Conservation (phyloP, 1,140 invertebrate genomes). For the Tetraneura akinire region DNA sequence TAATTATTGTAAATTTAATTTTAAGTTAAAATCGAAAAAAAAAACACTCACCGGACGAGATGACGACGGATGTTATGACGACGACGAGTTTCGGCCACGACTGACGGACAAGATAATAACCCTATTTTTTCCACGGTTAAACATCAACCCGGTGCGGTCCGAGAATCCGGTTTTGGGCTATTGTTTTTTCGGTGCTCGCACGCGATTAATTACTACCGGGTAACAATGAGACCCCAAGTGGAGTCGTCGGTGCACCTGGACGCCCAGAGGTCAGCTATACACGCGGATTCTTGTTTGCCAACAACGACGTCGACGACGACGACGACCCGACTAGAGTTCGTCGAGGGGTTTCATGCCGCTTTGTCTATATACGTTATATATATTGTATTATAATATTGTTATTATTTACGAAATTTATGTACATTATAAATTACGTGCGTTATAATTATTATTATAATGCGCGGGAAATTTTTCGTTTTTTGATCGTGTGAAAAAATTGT, state of each 20-base stretch:
- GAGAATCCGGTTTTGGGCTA: slow-evolving; percentile 8
- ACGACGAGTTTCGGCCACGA: neutral
- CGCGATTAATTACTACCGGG: neutral
- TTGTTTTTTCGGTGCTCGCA: slow-evolving; percentile 17
- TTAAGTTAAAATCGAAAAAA: too few species aligned
- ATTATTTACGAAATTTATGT: too few species aligned
- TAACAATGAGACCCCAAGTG: slow-evolving; percentile 30
- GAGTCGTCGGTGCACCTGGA: slow-evolving; percentile 27
- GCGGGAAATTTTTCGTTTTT: too few species aligned
- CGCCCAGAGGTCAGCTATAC: slow-evolving; percentile 8
- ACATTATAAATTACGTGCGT: too few species aligned
- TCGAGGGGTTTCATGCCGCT: neutral
- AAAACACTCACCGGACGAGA: neutral
- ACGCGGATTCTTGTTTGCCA: slow-evolving; percentile 15
- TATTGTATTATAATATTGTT: neutral
- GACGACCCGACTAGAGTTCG: neutral
- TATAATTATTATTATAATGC: too few species aligned
- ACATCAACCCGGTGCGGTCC: neutral
- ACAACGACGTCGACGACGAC: slow-evolving; percentile 10
- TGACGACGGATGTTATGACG: neutral
- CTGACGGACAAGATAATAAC: slow-evolving; percentile 37
- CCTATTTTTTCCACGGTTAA: neutral
- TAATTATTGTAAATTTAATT: too few species aligned
- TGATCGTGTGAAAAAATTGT: slow-evolving; percentile 31
- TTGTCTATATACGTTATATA: neutral